Conservation (phyloP, 2,797 vertebrate genomes). For the Sebastes miniatus region DNA sequence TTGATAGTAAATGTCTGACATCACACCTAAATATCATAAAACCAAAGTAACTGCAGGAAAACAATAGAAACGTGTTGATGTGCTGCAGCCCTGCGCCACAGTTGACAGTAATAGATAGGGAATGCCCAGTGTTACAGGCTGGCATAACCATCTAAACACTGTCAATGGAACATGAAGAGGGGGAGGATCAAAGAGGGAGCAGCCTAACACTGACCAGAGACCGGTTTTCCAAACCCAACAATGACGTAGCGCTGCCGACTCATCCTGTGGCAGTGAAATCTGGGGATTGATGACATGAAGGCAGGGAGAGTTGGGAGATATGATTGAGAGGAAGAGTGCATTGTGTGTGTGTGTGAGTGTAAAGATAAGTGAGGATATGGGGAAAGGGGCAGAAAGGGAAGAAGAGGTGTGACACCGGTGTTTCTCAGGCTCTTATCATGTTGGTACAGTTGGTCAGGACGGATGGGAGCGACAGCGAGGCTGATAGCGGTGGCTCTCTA, state of each 20-base stretch:
- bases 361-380: slow-evolving; percentile 40
- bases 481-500: slow-evolving; percentile 58
- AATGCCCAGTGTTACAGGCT: slow-evolving; percentile 13
- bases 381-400: neutral
- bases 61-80: neutral
- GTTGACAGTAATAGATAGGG: slow-evolving; percentile 6
- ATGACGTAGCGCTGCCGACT: slow-evolving; percentile 32
- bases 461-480: slow-evolving; percentile 14
- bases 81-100: neutral
- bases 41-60: neutral
- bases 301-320: slow-evolving; percentile 7
- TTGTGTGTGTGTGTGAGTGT: slow-evolving; percentile 5
- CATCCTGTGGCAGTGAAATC: slow-evolving; percentile 32
- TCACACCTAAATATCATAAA: neutral
- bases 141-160: slow-evolving; percentile 29
- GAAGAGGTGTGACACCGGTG: slow-evolving; percentile 11
- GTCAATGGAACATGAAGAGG: slow-evolving; percentile 20
- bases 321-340: neutral
- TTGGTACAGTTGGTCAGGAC: slow-evolving; percentile 69
- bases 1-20: neutral
- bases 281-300: slow-evolving; percentile 24
- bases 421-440: slow-evolving; percentile 73
- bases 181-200: slow-evolving; percentile 32
- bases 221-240: slow-evolving; percentile 43
- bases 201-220: slow-evolving; percentile 40